phyloP scores from a whole-genome alignment of 2,797 vertebrate species.

The Astyanax mexicanus region DNA sequence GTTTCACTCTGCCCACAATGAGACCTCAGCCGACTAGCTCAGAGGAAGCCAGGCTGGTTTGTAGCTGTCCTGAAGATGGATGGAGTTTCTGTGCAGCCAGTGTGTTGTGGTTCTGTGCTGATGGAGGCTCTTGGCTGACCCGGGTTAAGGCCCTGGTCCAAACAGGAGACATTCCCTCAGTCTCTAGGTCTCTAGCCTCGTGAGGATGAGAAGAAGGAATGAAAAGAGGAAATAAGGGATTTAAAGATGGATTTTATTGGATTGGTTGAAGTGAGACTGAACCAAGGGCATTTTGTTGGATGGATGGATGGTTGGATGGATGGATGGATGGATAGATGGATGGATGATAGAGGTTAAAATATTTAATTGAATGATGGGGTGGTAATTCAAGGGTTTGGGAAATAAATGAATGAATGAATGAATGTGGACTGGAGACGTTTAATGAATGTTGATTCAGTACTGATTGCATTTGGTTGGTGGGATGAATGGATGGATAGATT shows the following conservation, averaged over 20 bases:
- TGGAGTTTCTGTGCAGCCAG: conserved; percentile 18
- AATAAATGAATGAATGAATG: too few relatives aligned
- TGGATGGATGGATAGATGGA: too few relatives aligned
- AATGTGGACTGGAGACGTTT: too few relatives aligned
- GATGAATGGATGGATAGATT: too few relatives aligned
- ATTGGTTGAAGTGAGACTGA: background rate
- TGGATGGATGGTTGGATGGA: too few relatives aligned
- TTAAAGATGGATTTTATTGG: background rate
- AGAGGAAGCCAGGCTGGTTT: conserved; percentile 25
- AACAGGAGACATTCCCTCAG: background rate
- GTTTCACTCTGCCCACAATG: background rate
- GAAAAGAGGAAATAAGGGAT: background rate
- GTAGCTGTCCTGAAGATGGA: conserved; percentile 34
- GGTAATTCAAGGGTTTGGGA: too few relatives aligned
- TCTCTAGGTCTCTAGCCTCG: too few relatives aligned
- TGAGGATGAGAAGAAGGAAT: background rate
- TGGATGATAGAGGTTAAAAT: too few relatives aligned
- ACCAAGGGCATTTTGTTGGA: too few relatives aligned
- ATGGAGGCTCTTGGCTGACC: conserved; percentile 37
- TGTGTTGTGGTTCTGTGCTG: conserved; percentile 11
- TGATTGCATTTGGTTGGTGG: too few relatives aligned
- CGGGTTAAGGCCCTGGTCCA: conserved; percentile 25
- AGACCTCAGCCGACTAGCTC: conserved; percentile 18
- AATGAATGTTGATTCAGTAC: too few relatives aligned
- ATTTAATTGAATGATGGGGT: too few relatives aligned